Base-by-base conservation (phyloP, 2,797 vertebrate genomes). In the Myoxocephalus aenaeus region DNA sequence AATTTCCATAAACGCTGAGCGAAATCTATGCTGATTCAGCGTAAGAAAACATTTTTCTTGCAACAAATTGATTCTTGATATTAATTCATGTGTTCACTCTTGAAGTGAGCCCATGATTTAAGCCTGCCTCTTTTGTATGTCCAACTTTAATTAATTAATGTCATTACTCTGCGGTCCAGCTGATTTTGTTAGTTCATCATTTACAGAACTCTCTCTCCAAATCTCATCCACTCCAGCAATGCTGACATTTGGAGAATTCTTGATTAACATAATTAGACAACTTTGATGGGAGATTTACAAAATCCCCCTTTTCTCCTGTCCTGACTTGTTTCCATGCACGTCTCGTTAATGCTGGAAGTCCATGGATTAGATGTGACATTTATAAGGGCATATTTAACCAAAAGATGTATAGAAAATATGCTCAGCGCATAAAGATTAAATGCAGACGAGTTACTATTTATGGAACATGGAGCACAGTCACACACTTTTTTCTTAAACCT, bases 231-330 rank as follows among this genome's bases (percentile, higher is more conserved):
- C 95, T 95, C 91, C 92, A 93, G 93, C 93, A 92, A 96, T 92
- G 91, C 94, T 97, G 97, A 97, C 96, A 98, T 98, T 97, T 97
- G 94, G 92, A 96, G 95, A 97, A 97, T 96, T 97, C 96, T 96
- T 96, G 95, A 98, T 97, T 96, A 97, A 96, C 96, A 96, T 97
- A 97, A 98, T 98, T 97, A 97, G 96, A 96, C 96, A 97, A 96
- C 95, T 96, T 96, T 97, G 95, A 95, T 95, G 95, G 96, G 95
- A 77, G 94, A 97, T 97, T 96, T 97, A 92, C 94, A 61, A 97
- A 97, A 98, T 97, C 96, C 95, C 88, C 62, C 83, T 77, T 90
- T 93, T 91, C 86, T 90, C 73, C 84, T 78, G 3, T 85, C 88
- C 83, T 81, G 87, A 87, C 91, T 91, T 94, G 87, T 94, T 94